Percentiles rank a stretch among this genome's conserved stretches.
phyloP scores from a whole-genome alignment of 2,888 invertebrate species.

The Scaptomyza cyrtandrae region DNA sequence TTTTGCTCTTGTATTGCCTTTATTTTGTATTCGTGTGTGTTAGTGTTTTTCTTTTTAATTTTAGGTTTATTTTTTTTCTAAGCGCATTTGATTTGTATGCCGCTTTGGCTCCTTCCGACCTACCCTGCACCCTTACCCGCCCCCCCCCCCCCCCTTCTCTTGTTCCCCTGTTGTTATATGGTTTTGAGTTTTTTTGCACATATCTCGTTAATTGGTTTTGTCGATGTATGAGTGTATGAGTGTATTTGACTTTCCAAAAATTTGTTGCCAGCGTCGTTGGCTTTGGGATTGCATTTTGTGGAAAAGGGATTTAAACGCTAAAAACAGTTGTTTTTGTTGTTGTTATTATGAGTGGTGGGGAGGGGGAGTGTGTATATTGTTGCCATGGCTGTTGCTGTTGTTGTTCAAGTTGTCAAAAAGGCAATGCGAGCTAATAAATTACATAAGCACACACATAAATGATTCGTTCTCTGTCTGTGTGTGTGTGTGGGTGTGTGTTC shows the following conservation, averaged over 20 bases:
- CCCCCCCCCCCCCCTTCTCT: background rate
- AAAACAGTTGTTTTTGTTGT: slow-evolving; percentile 15
- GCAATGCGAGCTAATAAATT: slow-evolving; percentile 64
- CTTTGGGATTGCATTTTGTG: slow-evolving; percentile 71
- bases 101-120: slow-evolving; percentile 52
- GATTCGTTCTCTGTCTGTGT: slow-evolving; percentile 16
- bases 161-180: slow-evolving; percentile 29
- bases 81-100: slow-evolving; percentile 65
- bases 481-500: slow-evolving; percentile 40
- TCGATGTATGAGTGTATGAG: slow-evolving; percentile 16
- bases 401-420: slow-evolving; percentile 72
- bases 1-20: slow-evolving; percentile 59
- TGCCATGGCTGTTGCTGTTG: slow-evolving; percentile 65
- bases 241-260: slow-evolving; percentile 44
- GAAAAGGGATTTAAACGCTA: slow-evolving; percentile 53
- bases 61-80: slow-evolving; percentile 68
- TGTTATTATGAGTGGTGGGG: background rate
- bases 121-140: background rate
- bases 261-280: slow-evolving; percentile 48
- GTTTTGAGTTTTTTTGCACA: slow-evolving; percentile 47
- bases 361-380: slow-evolving; percentile 41
- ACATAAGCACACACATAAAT: slow-evolving; percentile 59
- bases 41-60: slow-evolving; percentile 64
- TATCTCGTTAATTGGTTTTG: slow-evolving; percentile 78
- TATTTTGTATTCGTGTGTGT: slow-evolving; percentile 36